Base-by-base conservation (phyloP, 2,888 invertebrate species). In the Thecocarcelia acutangulata region DNA sequence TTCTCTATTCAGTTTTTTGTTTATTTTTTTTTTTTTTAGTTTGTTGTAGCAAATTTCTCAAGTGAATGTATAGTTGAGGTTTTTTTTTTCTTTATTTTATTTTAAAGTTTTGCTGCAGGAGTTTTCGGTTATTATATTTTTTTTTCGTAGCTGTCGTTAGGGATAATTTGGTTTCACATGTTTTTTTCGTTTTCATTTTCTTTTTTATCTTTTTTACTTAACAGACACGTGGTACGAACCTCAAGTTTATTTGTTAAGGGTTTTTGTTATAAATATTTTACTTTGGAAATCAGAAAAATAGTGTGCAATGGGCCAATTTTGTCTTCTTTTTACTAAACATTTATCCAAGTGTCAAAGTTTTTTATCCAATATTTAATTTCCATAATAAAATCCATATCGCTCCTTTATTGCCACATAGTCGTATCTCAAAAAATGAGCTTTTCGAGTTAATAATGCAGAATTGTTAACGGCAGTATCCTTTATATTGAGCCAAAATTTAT, bases 201-300 rank as follows among this genome's bases (percentile, higher is more conserved):
- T 24, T 24, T 33, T 33, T 33, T 33, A 24, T 24, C 54, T 13
- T 33, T 54, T 59, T 68, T 63, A 63, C 52, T 72, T 33, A 61
- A 59, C 42, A 77, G 50, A 54, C 73, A 56, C 59, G 64, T 79
- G 59, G 69, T 70, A 84, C 5, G 33, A 33, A 33, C 63, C 72
- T 75, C 76, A 80, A 75, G 50, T 58, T 54, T 75, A 42, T 77
- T 77, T 82, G 81, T 73, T 76, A 17, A 40, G 59, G 64, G 50
- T 56, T 70, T 52, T 52, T 11, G 50, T 58, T 50, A 9, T 48
- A 33, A 33, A 33, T 33, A 42, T 58, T 58, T 48, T 42, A 9
- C 33, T 54, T 73, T 63, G 54, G 1, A 54, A 37, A 46, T 9
- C 15, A 64, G 21, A 19, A 46, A 33, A 63, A 54, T 56, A 37